Percentiles rank a stretch among this genome's conserved stretches.
phyloP scores from a whole-genome alignment of 2,888 invertebrate species.

The Netelia virgata region DNA sequence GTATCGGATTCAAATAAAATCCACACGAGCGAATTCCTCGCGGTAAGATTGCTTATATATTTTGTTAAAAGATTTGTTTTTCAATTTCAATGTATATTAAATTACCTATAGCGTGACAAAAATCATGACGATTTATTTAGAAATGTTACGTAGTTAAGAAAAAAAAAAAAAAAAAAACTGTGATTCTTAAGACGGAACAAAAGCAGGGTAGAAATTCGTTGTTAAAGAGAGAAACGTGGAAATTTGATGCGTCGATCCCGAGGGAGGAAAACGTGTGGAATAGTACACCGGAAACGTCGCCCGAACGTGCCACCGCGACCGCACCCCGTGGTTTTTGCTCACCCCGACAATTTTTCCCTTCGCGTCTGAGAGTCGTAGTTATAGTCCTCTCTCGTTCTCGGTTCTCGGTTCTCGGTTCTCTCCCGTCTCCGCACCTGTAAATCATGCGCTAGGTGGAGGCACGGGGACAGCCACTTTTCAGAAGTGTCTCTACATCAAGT shows the following conservation, averaged over 20 bases:
- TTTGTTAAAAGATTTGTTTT: background rate
- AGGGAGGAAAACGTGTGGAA: slow-evolving; percentile 44
- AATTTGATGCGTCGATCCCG: slow-evolving; percentile 30
- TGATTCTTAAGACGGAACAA: background rate
- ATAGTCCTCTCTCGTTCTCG: slow-evolving; percentile 32
- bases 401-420: slow-evolving; percentile 35
- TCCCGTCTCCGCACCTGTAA: slow-evolving; percentile 74
- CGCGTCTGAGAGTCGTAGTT: slow-evolving; percentile 55
- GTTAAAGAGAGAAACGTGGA: background rate
- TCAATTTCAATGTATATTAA: background rate
- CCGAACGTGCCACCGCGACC: slow-evolving; percentile 17
- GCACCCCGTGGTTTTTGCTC: slow-evolving; percentile 33
- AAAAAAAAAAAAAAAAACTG: background rate
- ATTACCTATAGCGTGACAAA: too few relatives aligned
- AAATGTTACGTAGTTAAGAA: background rate
- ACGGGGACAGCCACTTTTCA: slow-evolving; percentile 72
- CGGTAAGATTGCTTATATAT: too few relatives aligned
- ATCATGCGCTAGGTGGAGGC: slow-evolving; percentile 71
- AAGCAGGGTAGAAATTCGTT: background rate
- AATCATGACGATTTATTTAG: too few relatives aligned
- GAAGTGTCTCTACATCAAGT: slow-evolving; percentile 76
- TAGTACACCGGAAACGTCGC: slow-evolving; percentile 25
- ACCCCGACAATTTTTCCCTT: slow-evolving; percentile 49
- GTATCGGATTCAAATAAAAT: slow-evolving; percentile 1
- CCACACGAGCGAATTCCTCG: background rate